Evolutionary conservation across 1,140 invertebrate species (phyloP), one percentile per base, ranked within the genome.

Genomic region (Dreissena polymorpha): DNA sequence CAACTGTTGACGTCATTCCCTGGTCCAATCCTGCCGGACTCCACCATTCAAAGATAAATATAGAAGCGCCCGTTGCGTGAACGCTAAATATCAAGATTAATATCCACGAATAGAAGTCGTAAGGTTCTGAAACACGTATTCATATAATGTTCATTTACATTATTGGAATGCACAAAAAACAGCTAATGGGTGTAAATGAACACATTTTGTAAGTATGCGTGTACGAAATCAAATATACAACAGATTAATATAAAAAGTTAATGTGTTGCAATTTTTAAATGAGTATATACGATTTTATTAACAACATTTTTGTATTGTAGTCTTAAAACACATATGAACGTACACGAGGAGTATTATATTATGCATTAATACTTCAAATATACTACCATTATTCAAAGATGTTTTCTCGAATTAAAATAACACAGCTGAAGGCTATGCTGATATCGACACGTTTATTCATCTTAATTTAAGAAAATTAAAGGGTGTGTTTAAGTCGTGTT

Each of bases 21-120:
- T 89, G 90, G 74, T 92, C 87, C 25, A 92, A 74, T n/a, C 89
- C 93, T 78, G 88, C 89, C 55, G 90, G 91, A 86, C 88, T 92
- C 51, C 92, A 85, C 97, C 98, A 99, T 94, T 99, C 98, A 92
- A 99, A 99, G 27, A 99, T 94, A 91, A 99, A 99, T 91, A 99
- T 99, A 85, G 98, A 97, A 88, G 99, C 96, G 0, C 98, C 98
- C 1, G 98, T 97, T 0, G 97, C 97, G 93, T 99, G 99, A 89
- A 99, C 99, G 21, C 98, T 98, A n/a, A 99, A 97, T 65, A 99
- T 95, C 23, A 98, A 96, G 49, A 99, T 97, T 88, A 99, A 93
- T 95, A 99, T 97, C 99, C 99, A 99, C 0, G 98, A 98, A 0
- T 97, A 96, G 10, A 97, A 98, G 92, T 99, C 98, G 92, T 99